These are phyloP conservation scores for Theristicus caerulescens DNA, from an alignment of 2,113 vertebrate species.

Conservation along the genomic window DNA sequence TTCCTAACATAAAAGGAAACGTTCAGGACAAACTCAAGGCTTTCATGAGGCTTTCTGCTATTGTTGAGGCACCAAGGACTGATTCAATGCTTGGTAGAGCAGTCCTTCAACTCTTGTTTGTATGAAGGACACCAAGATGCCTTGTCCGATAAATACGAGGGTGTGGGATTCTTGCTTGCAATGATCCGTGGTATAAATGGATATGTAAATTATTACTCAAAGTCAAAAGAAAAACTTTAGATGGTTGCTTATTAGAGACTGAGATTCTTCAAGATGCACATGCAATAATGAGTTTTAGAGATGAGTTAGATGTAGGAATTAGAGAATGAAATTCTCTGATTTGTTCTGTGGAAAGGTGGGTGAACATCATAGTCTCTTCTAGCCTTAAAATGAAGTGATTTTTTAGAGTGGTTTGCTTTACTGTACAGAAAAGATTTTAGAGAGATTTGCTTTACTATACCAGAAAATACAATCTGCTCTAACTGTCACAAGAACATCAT, in stretches of 20 bases:
- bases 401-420: neutral
- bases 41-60: neutral
- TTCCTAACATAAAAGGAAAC: neutral
- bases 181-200: neutral
- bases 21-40: neutral
- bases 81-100: neutral
- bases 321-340: neutral
- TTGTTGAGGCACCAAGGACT: neutral
- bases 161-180: neutral
- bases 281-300: neutral
- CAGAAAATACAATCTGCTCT: slow-evolving; percentile 27
- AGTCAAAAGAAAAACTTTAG: neutral
- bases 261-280: neutral
- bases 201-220: neutral
- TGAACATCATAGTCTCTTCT: neutral
- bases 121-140: neutral
- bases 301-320: neutral
- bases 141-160: neutral
- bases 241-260: neutral
- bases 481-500: neutral
- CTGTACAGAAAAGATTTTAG: neutral
- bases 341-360: neutral
- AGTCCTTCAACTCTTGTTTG: neutral
- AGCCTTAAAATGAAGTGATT: neutral
- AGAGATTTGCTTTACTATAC: neutral